A percentile compares a stretch with the other conserved stretches of the same genome.
Conservation (phyloP, 1,140 invertebrate species). For the Apis laboriosa region DNA sequence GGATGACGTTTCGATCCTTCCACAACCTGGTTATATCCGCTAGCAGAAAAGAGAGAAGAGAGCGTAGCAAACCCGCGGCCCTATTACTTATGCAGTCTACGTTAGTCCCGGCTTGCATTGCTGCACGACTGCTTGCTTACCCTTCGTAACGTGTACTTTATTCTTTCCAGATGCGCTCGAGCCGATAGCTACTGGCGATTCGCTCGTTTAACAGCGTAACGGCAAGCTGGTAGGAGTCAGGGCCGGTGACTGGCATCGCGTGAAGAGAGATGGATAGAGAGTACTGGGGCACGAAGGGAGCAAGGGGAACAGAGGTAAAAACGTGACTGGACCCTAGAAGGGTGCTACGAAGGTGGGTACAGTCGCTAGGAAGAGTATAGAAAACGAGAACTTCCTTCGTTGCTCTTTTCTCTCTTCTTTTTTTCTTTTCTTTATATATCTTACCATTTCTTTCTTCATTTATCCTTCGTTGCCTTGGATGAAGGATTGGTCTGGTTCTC, state of each 20-base stretch:
- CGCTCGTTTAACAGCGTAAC: conserved; percentile 77
- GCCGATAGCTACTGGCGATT: conserved; percentile 74
- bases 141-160: conserved; percentile 71
- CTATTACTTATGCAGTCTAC: conserved; percentile 71
- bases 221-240: conserved; percentile 56
- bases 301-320: conserved; percentile 15
- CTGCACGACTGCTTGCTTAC: conserved; percentile 70
- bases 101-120: conserved; percentile 62
- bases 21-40: not conserved
- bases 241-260: conserved; percentile 44
- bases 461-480: not conserved
- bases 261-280: not conserved
- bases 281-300: not conserved
- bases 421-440: not conserved
- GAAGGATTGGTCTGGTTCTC: not conserved
- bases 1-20: conserved; percentile 3
- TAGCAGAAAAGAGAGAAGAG: conserved; percentile 15
- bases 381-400: conserved; percentile 28
- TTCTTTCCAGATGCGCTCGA: conserved; percentile 69
- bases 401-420: conserved; percentile 11
- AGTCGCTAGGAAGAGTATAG: conserved; percentile 29
- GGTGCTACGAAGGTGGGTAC: conserved; percentile 39
- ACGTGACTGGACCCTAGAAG: conserved; percentile 30
- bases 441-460: not conserved
- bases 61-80: conserved; percentile 22